Percentiles rank a stretch among this genome's conserved stretches.
phyloP scores from a whole-genome alignment of 2,888 invertebrate genomes.

The Hirtodrosophila cameraria region DNA sequence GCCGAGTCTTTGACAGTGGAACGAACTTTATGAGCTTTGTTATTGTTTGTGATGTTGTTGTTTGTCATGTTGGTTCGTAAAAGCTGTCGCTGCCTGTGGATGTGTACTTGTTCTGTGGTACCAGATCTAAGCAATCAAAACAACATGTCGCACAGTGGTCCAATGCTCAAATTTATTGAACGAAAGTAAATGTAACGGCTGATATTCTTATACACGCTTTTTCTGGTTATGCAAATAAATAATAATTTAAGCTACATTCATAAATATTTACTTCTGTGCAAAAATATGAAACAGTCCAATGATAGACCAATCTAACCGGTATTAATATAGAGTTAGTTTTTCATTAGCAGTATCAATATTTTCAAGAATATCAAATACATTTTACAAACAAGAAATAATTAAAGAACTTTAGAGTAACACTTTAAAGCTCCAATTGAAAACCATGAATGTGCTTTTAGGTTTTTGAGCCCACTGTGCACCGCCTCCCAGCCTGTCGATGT shows the following conservation, averaged over 20 bases:
- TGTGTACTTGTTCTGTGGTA: slow-evolving; percentile 42
- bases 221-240: not conserved
- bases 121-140: slow-evolving; percentile 44
- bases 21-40: slow-evolving; percentile 30
- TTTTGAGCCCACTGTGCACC: slow-evolving; percentile 39
- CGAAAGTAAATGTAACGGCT: not conserved
- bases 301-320: too few species aligned
- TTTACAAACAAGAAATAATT: too few species aligned
- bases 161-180: not conserved
- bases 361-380: too few species aligned
- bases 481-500: slow-evolving; percentile 33
- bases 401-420: too few species aligned
- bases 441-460: not conserved
- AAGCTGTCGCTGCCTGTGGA: slow-evolving; percentile 33
- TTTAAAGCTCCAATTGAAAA: not conserved
- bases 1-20: slow-evolving; percentile 35
- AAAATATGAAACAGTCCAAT: too few species aligned
- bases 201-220: not conserved
- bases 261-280: not conserved
- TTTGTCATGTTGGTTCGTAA: slow-evolving; percentile 37
- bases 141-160: slow-evolving; percentile 28
- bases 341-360: too few species aligned
- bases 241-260: too few species aligned
- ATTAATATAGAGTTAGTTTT: too few species aligned
- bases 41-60: slow-evolving; percentile 28